Percentiles rank a stretch among this genome's conserved stretches.
Evolutionary conservation across 2,888 invertebrate species (phyloP).

Genomic region (Gymnocheta viridis): DNA sequence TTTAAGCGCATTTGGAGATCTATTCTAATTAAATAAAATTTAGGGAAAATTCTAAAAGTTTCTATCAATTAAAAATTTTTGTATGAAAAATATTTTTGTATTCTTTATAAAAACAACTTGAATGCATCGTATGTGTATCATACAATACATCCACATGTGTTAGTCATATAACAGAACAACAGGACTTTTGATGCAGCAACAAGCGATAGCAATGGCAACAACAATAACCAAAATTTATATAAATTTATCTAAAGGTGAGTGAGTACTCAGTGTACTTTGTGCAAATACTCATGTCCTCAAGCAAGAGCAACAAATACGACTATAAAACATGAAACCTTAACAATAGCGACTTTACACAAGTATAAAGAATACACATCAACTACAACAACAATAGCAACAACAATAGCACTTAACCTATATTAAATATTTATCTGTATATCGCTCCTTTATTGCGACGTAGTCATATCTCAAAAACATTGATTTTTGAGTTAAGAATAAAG

Average conservation of each 20-base stretch:
- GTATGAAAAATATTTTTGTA: not conserved
- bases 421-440: slow-evolving; percentile 47
- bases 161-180: slow-evolving; percentile 24
- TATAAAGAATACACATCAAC: slow-evolving; percentile 57
- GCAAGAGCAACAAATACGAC: slow-evolving; percentile 37
- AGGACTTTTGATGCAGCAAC: slow-evolving; percentile 44
- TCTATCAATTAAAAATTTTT: not conserved
- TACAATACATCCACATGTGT: not conserved
- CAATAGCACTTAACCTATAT: slow-evolving; percentile 68
- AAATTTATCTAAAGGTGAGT: slow-evolving; percentile 43
- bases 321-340: slow-evolving; percentile 51
- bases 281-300: slow-evolving; percentile 15
- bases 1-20: too few relatives aligned
- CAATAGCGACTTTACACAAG: slow-evolving; percentile 59
- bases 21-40: too few relatives aligned
- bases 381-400: slow-evolving; percentile 3
- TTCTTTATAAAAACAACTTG: not conserved
- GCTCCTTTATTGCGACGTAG: too few relatives aligned
- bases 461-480: too few relatives aligned
- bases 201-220: slow-evolving; percentile 3
- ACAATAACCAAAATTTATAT: not conserved
- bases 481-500: too few relatives aligned
- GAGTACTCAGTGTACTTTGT: slow-evolving; percentile 11
- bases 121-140: not conserved
- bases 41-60: too few relatives aligned